phyloP scores from a whole-genome alignment of 2,888 invertebrate genomes.

The Archaeoteleia sp. region DNA sequence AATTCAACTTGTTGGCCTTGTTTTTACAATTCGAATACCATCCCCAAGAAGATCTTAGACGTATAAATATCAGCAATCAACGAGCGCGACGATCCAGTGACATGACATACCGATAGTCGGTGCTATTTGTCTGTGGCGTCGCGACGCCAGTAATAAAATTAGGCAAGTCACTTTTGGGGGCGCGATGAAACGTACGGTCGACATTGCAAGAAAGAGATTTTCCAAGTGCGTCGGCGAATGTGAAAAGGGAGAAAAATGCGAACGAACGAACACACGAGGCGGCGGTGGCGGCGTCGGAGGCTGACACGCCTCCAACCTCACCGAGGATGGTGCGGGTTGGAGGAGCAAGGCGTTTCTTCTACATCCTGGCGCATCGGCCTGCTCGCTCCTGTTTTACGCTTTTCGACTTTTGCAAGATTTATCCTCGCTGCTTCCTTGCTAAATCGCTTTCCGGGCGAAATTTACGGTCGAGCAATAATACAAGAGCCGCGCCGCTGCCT shows the following conservation, averaged over 20 bases:
- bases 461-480: constrained; percentile 74
- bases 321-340: constrained; percentile 52
- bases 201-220: constrained; percentile 25
- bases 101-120: too few relatives aligned
- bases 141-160: constrained; percentile 19
- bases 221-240: constrained; percentile 31
- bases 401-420: constrained; percentile 75
- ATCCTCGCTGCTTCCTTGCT: constrained; percentile 73
- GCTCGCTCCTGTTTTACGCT: constrained; percentile 68
- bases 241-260: constrained; percentile 38
- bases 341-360: constrained; percentile 58
- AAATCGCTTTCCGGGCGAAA: constrained; percentile 74
- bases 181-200: constrained; percentile 16
- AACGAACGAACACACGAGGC: constrained; percentile 19
- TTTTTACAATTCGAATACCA: too few relatives aligned
- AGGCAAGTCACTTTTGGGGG: constrained; percentile 8
- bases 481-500: constrained; percentile 54
- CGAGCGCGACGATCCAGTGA: too few relatives aligned
- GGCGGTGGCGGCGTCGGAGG: constrained; percentile 34
- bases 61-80: too few relatives aligned
- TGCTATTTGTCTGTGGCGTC: background rate
- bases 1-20: too few relatives aligned
- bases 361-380: constrained; percentile 52
- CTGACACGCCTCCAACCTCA: constrained; percentile 61
- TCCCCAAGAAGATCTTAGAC: too few relatives aligned